A percentile compares a stretch with the other conserved stretches of the same genome.
phyloP scores from a whole-genome alignment of 2,888 invertebrate species.

The Dioctria linearis region DNA sequence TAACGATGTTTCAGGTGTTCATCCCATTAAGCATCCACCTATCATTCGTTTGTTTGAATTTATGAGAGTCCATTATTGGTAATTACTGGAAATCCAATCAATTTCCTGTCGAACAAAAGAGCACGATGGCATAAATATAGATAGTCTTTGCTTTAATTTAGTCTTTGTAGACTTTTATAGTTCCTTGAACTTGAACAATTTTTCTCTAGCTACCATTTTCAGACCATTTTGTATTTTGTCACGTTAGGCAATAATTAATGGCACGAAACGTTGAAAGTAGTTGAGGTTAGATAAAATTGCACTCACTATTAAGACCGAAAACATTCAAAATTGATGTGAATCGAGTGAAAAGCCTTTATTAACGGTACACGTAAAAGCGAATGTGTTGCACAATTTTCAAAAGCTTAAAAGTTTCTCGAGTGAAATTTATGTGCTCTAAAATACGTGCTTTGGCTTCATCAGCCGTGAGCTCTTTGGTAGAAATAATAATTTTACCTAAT shows the following conservation, averaged over 20 bases:
- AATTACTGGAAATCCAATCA: too few species aligned
- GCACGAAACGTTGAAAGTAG: constrained; percentile 15
- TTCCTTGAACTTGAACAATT: too few species aligned
- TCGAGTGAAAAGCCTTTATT: background rate
- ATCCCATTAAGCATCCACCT: too few species aligned
- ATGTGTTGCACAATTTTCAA: constrained; percentile 20
- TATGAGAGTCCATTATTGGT: too few species aligned
- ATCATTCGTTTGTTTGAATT: too few species aligned
- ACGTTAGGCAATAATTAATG: constrained; percentile 29
- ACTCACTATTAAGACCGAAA: constrained; percentile 1
- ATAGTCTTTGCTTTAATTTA: too few species aligned
- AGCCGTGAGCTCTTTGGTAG: constrained; percentile 2
- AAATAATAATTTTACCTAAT: constrained; percentile 24
- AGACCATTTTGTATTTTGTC: constrained; percentile 26
- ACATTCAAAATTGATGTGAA: background rate
- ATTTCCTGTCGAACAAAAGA: too few species aligned
- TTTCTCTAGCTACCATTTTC: background rate
- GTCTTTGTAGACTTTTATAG: too few species aligned
- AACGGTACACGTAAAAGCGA: constrained; percentile 5
- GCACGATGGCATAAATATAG: too few species aligned
- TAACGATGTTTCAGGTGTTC: too few species aligned
- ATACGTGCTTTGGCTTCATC: constrained; percentile 18
- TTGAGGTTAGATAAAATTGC: background rate
- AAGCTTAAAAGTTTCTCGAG: constrained; percentile 21
- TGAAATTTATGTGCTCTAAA: constrained; percentile 14